Evolutionary conservation across 2,888 invertebrate species (phyloP).

Genomic region (Bimastos eiseni): DNA sequence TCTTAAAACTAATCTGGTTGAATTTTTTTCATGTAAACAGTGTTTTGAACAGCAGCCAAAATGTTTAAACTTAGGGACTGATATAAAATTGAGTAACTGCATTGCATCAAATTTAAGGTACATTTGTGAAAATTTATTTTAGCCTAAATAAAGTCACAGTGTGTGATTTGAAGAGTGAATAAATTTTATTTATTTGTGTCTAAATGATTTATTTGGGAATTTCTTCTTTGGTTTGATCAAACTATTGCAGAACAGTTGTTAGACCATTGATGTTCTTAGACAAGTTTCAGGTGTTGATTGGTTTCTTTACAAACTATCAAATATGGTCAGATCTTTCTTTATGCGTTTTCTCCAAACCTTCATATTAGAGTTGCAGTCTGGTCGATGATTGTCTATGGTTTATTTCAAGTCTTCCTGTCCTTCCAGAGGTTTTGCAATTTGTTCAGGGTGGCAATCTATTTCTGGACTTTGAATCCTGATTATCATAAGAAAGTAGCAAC

Average conservation of each 20-base stretch:
- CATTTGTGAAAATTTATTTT: neutral
- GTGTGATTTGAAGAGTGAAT: too few species aligned
- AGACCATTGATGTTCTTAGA: neutral
- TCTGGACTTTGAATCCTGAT: neutral
- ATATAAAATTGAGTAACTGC: neutral
- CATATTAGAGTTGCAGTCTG: neutral
- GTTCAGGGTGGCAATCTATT: neutral
- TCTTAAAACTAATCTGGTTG: neutral
- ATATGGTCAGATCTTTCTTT: neutral
- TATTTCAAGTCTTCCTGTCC: neutral
- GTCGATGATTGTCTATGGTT: neutral
- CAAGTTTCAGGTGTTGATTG: neutral
- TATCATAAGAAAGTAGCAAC: neutral
- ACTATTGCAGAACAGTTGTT: neutral
- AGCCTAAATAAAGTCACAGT: too few species aligned
- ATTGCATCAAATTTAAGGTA: neutral
- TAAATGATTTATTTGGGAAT: neutral
- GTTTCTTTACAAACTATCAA: neutral
- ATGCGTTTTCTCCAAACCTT: neutral
- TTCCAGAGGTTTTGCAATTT: neutral
- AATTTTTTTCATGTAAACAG: neutral
- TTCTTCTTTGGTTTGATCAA: neutral
- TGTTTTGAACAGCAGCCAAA: neutral
- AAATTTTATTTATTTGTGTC: too few species aligned
- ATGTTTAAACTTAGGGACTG: neutral